These are phyloP conservation scores for Darwinula stevensoni DNA, from an alignment of 2,888 invertebrate species.

Conservation along the genomic window DNA sequence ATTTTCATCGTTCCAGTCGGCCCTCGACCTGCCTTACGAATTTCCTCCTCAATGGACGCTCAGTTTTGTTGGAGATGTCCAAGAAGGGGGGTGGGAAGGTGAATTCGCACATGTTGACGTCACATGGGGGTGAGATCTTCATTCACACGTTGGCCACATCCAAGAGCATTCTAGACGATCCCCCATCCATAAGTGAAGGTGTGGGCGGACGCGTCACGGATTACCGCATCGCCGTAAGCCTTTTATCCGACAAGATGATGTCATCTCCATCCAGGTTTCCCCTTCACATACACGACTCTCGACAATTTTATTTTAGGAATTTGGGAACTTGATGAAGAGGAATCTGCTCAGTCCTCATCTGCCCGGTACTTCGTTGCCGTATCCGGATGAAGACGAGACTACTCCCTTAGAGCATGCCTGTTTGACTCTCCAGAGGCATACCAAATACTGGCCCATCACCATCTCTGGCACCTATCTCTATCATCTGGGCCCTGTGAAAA, in stretches of 20 bases:
- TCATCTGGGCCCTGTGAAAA: background rate
- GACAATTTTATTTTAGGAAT: no score
- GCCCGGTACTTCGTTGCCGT: no score
- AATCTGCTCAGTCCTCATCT: constrained; percentile 53
- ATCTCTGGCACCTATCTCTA: background rate
- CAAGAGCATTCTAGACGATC: constrained; percentile 64
- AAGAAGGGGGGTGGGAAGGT: constrained; percentile 47
- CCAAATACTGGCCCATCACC: constrained; percentile 36
- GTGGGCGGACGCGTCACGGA: constrained; percentile 78
- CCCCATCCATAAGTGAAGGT: constrained; percentile 79
- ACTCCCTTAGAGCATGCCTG: constrained; percentile 29
- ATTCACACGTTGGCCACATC: constrained; percentile 65
- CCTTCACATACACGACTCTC: no score
- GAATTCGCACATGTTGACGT: constrained; percentile 68
- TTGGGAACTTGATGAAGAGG: constrained; percentile 57
- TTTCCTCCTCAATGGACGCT: constrained; percentile 79
- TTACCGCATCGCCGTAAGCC: constrained; percentile 32
- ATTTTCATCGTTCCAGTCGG: constrained; percentile 39
- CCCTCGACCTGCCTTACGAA: constrained; percentile 92
- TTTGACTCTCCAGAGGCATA: constrained; percentile 37
- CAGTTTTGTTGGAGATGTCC: constrained; percentile 65
- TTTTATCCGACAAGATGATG: no score
- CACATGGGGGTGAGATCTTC: constrained; percentile 85
- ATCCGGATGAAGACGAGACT: constrained; percentile 10
- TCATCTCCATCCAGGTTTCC: no score